phyloP scores from a whole-genome alignment of 2,888 invertebrate species.

The Archaeoteleia sp. region DNA sequence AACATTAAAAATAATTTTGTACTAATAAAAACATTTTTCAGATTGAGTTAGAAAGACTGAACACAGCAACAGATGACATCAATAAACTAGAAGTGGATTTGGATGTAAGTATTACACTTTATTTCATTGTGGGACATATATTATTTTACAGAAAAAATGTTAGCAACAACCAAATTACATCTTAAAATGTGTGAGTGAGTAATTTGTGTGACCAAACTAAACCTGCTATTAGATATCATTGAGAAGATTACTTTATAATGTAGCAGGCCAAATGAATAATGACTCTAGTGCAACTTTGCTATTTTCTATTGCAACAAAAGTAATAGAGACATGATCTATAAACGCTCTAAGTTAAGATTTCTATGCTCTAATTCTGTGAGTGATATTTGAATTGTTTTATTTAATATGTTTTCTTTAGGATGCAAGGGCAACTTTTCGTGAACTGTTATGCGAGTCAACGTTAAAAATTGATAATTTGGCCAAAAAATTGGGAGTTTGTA shows the following conservation, averaged over 20 bases:
- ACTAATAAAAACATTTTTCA: too few relatives aligned
- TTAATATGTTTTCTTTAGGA: constrained; percentile 76
- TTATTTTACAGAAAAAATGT: too few relatives aligned
- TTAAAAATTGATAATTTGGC: constrained; percentile 86
- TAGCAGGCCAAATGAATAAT: constrained; percentile 68
- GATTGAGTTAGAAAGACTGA: constrained; percentile 92
- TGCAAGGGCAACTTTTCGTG: constrained; percentile 87
- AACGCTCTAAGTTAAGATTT: not conserved
- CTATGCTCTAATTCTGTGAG: constrained; percentile 23
- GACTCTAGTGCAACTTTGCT: constrained; percentile 48
- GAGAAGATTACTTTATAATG: constrained; percentile 60
- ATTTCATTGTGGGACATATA: too few relatives aligned
- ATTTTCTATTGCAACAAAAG: constrained; percentile 49
- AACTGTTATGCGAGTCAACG: constrained; percentile 88
- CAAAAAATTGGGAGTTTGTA: constrained; percentile 88
- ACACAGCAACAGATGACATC: constrained; percentile 94
- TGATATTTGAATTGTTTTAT: constrained; percentile 20
- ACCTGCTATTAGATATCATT: constrained; percentile 63
- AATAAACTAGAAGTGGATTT: constrained; percentile 92
- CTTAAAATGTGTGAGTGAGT: too few relatives aligned
- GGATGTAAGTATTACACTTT: constrained; percentile 79
- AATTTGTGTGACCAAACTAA: constrained; percentile 52
- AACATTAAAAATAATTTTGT: constrained; percentile 15
- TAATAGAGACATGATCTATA: constrained; percentile 36
- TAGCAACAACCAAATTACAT: too few relatives aligned